These are phyloP conservation scores for Coelogynopora nodosa DNA, from an alignment of 2,888 invertebrate species.

Conservation along the genomic window DNA sequence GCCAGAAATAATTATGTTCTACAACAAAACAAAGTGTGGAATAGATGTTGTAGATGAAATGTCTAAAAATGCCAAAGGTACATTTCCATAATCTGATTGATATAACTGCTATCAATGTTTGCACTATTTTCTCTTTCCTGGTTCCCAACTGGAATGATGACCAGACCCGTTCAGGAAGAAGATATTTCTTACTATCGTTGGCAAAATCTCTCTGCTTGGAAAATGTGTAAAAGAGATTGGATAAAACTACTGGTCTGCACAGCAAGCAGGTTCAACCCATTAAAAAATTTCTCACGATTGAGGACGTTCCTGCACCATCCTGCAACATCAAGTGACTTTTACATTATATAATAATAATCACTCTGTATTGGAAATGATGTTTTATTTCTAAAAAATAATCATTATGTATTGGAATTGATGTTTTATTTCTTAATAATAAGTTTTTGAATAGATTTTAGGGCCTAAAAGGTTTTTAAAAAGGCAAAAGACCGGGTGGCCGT, in stretches of 20 bases:
- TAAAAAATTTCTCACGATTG: background rate
- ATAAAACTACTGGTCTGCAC: background rate
- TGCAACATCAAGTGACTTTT: too few species aligned
- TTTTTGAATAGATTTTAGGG: background rate
- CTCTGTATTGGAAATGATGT: background rate
- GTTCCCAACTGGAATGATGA: background rate
- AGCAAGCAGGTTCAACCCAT: background rate
- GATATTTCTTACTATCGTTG: background rate
- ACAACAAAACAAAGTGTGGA: constrained; percentile 12
- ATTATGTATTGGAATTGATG: background rate
- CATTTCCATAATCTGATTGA: constrained; percentile 16
- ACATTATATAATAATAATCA: too few species aligned
- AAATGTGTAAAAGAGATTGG: background rate
- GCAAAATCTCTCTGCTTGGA: background rate
- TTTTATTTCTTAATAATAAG: background rate
- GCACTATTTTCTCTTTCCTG: background rate
- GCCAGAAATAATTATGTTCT: background rate
- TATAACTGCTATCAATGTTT: constrained; percentile 21
- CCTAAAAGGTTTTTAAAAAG: too few species aligned
- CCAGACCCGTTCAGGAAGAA: background rate
- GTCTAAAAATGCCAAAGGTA: constrained; percentile 2
- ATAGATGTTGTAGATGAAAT: background rate
- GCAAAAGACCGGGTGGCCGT: too few species aligned
- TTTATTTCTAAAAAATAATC: background rate
- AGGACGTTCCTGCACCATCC: background rate